phyloP scores from a whole-genome alignment of 2,113 vertebrate species.

The Corapipo altera region DNA sequence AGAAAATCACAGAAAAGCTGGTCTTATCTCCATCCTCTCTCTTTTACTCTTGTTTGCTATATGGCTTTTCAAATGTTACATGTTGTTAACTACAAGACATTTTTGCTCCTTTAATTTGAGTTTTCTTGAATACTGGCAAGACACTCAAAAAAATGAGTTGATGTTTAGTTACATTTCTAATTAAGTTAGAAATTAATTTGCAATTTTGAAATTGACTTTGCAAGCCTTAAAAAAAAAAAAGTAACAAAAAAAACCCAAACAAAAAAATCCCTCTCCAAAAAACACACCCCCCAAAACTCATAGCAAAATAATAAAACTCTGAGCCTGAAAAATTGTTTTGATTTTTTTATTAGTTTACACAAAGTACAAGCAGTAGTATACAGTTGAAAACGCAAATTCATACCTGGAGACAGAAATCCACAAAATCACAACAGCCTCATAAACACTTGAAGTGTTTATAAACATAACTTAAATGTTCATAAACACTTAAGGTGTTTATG shows the following conservation, averaged over 20 bases:
- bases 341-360: background rate
- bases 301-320: background rate
- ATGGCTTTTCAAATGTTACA: background rate
- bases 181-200: conserved; percentile 9
- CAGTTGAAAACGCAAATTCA: background rate
- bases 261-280: background rate
- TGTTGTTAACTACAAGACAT: background rate
- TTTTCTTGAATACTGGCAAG: background rate
- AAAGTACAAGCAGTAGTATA: background rate
- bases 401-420: background rate
- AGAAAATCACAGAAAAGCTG: background rate
- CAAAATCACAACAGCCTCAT: background rate
- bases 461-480: background rate
- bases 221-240: background rate
- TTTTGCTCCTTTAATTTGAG: background rate
- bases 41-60: background rate
- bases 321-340: background rate
- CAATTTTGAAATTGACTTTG: background rate
- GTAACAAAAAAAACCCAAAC: background rate
- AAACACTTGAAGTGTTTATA: background rate
- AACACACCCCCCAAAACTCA: background rate
- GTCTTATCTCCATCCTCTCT: background rate
- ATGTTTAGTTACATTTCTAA: conserved; percentile 1
- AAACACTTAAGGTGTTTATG: background rate
- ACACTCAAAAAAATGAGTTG: background rate